Evolutionary conservation across 2,888 invertebrate genomes (phyloP), one percentile per base, ranked within the genome.

Genomic region (Melanargia galathea): DNA sequence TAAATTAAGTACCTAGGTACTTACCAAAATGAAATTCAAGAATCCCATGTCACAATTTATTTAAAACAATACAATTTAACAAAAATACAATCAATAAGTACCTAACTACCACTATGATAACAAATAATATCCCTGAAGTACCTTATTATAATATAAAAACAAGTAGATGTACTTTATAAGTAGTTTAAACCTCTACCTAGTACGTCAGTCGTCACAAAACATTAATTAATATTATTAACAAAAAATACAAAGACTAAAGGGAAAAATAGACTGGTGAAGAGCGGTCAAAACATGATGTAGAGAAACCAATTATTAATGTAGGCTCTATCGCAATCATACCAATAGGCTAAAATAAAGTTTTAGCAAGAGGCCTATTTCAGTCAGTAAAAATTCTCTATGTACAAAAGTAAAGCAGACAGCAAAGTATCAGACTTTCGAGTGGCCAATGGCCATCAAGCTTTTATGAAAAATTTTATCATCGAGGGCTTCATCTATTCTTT

Each of bases 41-140:
- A 43, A n/a, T 33, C n/a, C 48, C 55, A 35, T 35, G 49, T 61
- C 43, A 59, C 62, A 65, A 46, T 65, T 56, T 58, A 66, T 64
- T 68, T 64, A 70, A 60, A 46, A 62, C 59, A 65, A 62, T 58
- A 60, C 56, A 30, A 71, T 61, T 38, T 59, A 66, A 75, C 75
- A 74, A 70, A 73, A 70, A 65, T 60, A 65, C 46, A 72, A 68
- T 69, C n/a, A n/a, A 45, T 43, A 60, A 62, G n/a, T n/a, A n/a
- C n/a, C n/a, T 66, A 70, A 70, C 67, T 67, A 69, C 67, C 60
- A 63, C 64, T 65, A 66, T 60, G 65, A 68, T 68, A 64, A 65
- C 30, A 46, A 51, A 51, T 30, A 60, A 30, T 63, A 56, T 62
- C 68, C 43, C 30, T 60, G 63, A 66, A 66, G 62, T 64, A 64